Conservation (phyloP, 2,113 vertebrate species). For the Pitta sordida region DNA sequence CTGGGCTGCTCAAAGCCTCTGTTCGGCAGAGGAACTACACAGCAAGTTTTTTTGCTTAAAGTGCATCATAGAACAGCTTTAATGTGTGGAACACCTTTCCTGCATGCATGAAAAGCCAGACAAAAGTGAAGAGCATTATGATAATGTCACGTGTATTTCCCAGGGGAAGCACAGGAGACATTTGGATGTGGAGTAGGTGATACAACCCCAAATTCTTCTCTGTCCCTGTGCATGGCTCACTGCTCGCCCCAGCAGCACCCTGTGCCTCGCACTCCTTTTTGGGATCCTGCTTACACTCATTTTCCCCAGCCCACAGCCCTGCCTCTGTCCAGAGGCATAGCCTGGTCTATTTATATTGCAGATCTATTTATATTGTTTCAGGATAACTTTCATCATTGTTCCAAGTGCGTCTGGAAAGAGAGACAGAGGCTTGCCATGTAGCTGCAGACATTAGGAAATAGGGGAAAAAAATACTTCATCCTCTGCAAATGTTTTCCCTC, state of each 20-base stretch:
- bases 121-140: neutral
- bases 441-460: slow-evolving; percentile 16
- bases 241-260: neutral
- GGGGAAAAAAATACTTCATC: slow-evolving; percentile 49
- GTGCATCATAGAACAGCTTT: neutral
- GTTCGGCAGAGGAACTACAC: neutral
- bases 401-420: slow-evolving; percentile 48
- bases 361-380: slow-evolving; percentile 65
- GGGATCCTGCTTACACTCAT: neutral
- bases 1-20: neutral
- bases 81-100: neutral
- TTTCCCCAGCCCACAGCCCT: neutral
- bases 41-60: neutral
- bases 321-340: neutral
- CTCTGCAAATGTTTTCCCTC: neutral
- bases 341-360: slow-evolving; percentile 45
- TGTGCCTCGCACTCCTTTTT: neutral
- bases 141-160: neutral
- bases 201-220: neutral
- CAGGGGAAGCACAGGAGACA: neutral
- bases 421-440: neutral
- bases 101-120: neutral
- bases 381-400: slow-evolving; percentile 61
- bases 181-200: neutral
- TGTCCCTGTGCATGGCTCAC: neutral